A percentile compares a stretch with the other conserved stretches of the same genome.
Conservation (phyloP, 2,797 vertebrate genomes). For the Sarcoramphus papa region DNA sequence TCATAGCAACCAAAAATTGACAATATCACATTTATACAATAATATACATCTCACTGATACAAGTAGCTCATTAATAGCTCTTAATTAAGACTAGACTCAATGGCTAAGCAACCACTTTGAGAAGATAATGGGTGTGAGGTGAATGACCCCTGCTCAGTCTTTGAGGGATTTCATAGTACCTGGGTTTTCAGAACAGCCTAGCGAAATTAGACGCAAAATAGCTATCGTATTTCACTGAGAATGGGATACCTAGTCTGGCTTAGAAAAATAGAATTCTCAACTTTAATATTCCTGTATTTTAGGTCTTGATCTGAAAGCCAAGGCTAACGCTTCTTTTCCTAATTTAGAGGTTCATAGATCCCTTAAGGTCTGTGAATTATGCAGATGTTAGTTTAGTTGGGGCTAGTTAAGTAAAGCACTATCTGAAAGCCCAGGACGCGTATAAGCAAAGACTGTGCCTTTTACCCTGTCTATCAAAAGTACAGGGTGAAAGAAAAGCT, state of each 20-base stretch:
- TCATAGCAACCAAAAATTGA: conserved; percentile 24
- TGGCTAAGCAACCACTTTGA: conserved; percentile 9
- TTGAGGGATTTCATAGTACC: not conserved
- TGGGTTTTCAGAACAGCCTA: conserved; percentile 18
- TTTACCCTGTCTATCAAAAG: not conserved
- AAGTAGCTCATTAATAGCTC: conserved; percentile 50
- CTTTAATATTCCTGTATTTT: not conserved
- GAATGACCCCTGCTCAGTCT: not conserved
- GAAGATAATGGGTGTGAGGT: conserved; percentile 35
- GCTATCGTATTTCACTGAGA: not conserved
- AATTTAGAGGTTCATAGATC: not conserved
- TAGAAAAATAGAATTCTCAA: not conserved
- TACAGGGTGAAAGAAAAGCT: not conserved
- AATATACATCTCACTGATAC: not conserved
- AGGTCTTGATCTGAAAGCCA: not conserved
- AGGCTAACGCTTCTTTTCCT: not conserved
- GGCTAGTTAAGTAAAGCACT: not conserved
- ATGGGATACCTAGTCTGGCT: not conserved
- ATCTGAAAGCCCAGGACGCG: not conserved
- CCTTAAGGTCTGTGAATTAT: not conserved
- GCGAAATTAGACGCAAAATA: conserved; percentile 25
- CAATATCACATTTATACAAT: not conserved
- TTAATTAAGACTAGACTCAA: conserved; percentile 31
- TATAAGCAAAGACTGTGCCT: not conserved
- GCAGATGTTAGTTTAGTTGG: not conserved